These are phyloP conservation scores for Thyatira batis DNA, from an alignment of 2,888 invertebrate species.

Conservation along the genomic window DNA sequence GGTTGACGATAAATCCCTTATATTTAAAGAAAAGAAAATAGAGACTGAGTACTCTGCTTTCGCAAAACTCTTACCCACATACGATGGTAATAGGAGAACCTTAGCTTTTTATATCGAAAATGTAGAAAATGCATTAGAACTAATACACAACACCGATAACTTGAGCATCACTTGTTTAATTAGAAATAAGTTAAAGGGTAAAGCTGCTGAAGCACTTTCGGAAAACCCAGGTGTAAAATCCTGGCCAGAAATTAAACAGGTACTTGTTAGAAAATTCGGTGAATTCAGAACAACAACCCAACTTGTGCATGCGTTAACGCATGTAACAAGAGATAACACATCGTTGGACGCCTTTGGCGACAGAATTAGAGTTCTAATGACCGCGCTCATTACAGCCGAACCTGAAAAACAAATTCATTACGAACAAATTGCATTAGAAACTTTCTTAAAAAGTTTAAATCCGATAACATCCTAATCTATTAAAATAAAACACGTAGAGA, in stretches of 20 bases:
- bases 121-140: slow-evolving; percentile 24
- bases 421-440: slow-evolving; percentile 24
- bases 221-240: slow-evolving; percentile 8
- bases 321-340: slow-evolving; percentile 9
- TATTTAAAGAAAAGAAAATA: slow-evolving; percentile 3
- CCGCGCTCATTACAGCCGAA: slow-evolving; percentile 4
- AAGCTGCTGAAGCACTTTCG: slow-evolving; percentile 11
- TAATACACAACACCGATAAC: slow-evolving; percentile 16
- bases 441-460: slow-evolving; percentile 23
- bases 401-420: slow-evolving; percentile 13
- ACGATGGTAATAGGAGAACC: slow-evolving; percentile 29
- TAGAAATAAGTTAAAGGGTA: slow-evolving; percentile 15
- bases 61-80: slow-evolving; percentile 21
- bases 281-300: slow-evolving; percentile 23
- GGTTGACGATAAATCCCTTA: slow-evolving; percentile 2
- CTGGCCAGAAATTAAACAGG: slow-evolving; percentile 20
- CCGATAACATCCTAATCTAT: slow-evolving; percentile 23
- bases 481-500: slow-evolving; percentile 13
- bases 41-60: slow-evolving; percentile 8
- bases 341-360: slow-evolving; percentile 13
- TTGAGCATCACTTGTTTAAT: slow-evolving; percentile 20
- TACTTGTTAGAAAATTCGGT: slow-evolving; percentile 17
- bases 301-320: slow-evolving; percentile 19
- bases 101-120: slow-evolving; percentile 24
- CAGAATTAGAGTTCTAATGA: slow-evolving; percentile 12